A percentile compares a stretch with the other conserved stretches of the same genome.
phyloP scores from a whole-genome alignment of 2,888 invertebrate species.

The Phrixothrix hirtus region DNA sequence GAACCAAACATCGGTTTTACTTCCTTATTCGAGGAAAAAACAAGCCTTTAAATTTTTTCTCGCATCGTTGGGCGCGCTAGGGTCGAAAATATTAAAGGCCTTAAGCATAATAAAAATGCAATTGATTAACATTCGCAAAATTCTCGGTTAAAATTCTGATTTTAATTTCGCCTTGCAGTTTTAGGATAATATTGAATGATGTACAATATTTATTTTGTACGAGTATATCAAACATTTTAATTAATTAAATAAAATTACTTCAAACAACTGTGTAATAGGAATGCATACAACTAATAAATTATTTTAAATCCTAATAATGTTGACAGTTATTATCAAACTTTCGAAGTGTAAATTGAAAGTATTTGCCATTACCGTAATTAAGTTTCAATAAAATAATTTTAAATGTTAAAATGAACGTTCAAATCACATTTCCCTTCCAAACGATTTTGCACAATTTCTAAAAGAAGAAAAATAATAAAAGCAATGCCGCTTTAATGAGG shows the following conservation, averaged over 20 bases:
- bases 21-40: too few relatives aligned
- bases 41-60: too few relatives aligned
- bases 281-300: not conserved
- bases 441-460: slow-evolving; percentile 2
- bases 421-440: slow-evolving; percentile 9
- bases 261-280: not conserved
- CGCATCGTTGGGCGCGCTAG: too few relatives aligned
- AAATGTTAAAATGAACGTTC: slow-evolving; percentile 7
- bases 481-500: slow-evolving; percentile 19
- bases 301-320: not conserved
- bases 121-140: too few relatives aligned
- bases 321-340: not conserved
- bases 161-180: too few relatives aligned
- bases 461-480: slow-evolving; percentile 11
- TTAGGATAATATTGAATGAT: too few relatives aligned
- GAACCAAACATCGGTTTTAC: too few relatives aligned
- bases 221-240: too few relatives aligned
- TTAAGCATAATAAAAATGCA: too few relatives aligned
- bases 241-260: not conserved
- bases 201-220: not conserved
- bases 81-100: too few relatives aligned
- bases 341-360: not conserved
- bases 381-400: not conserved
- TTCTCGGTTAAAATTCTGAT: too few relatives aligned
- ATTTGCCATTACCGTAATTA: not conserved